Percentiles rank a stretch among this genome's conserved stretches.
Conservation (phyloP, 2,113 vertebrate genomes). For the Origma solitaria region DNA sequence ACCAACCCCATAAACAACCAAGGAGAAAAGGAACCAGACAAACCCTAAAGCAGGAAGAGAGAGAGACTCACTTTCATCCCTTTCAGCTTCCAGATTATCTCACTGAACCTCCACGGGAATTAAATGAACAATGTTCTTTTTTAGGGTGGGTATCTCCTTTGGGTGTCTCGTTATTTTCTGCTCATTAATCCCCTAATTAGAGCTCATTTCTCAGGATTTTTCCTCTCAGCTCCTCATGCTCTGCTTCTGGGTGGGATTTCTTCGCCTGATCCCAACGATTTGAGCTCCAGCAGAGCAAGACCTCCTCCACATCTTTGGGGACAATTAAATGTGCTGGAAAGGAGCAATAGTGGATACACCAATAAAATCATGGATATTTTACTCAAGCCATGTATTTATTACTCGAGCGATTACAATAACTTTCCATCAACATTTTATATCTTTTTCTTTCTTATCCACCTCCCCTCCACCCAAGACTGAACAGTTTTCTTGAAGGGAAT, state of each 20-base stretch:
- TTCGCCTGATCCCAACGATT: not conserved
- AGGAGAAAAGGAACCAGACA: not conserved
- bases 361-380: not conserved
- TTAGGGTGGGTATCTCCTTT: not conserved
- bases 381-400: not conserved
- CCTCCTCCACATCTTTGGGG: not conserved
- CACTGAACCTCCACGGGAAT: not conserved
- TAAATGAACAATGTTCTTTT: not conserved
- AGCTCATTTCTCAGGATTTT: not conserved
- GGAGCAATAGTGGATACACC: not conserved
- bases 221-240: not conserved
- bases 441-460: not conserved
- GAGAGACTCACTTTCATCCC: accelerated
- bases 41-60: not conserved
- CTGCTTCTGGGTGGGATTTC: not conserved
- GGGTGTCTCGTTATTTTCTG: not conserved
- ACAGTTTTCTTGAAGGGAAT: not conserved
- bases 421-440: not conserved
- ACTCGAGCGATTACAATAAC: not conserved
- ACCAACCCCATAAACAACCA: not conserved
- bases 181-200: not conserved
- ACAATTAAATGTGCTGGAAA: not conserved
- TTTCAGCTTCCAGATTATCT: not conserved
- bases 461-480: not conserved
- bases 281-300: not conserved